Conservation (phyloP, 2,113 vertebrate species). For the Agapornis roseicollis region DNA sequence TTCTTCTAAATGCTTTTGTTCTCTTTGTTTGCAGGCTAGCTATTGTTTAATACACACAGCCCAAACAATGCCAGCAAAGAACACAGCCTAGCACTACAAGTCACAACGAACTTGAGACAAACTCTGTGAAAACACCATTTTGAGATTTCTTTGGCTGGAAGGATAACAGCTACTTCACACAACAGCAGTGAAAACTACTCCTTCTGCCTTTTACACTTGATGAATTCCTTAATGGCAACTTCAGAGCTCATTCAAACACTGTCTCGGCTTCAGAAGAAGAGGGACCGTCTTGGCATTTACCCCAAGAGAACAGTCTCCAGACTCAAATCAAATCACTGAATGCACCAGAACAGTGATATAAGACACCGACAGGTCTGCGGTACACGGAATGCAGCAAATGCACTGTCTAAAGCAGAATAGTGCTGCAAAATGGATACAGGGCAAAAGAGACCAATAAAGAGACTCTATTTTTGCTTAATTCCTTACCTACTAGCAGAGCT, state of each 20-base stretch:
- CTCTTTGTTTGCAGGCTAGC: neutral
- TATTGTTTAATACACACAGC: conserved; percentile 4
- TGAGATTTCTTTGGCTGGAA: neutral
- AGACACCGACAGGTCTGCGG: neutral
- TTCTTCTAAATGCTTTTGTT: conserved; percentile 10
- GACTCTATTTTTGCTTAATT: neutral
- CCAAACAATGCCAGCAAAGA: conserved; percentile 16
- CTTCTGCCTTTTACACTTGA: neutral
- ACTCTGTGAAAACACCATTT: neutral
- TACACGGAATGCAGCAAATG: neutral
- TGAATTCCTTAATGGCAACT: neutral
- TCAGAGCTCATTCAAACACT: neutral
- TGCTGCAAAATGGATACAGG: neutral
- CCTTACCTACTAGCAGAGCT: neutral
- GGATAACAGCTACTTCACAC: neutral
- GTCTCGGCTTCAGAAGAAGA: neutral
- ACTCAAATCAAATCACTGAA: neutral
- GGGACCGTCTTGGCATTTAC: neutral
- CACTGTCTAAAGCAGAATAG: neutral
- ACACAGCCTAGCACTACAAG: conserved; percentile 21
- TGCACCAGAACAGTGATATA: neutral
- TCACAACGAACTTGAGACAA: neutral
- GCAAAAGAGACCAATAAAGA: neutral
- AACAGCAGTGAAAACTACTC: neutral
- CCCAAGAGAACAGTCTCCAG: neutral